phyloP scores from a whole-genome alignment of 2,797 vertebrate genomes.

The Poecilia picta region DNA sequence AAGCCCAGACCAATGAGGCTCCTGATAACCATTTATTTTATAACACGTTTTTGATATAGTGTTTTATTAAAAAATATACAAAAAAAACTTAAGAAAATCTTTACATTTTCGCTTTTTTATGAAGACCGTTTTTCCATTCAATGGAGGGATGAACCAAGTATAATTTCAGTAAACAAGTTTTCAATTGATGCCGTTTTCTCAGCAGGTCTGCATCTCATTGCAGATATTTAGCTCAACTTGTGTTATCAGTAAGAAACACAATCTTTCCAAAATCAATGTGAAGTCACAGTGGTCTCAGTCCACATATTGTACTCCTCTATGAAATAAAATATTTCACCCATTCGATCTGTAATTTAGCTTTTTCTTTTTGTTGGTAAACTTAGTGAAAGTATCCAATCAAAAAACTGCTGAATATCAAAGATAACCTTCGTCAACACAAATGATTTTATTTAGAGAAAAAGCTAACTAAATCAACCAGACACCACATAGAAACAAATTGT shows the following conservation, averaged over 20 bases:
- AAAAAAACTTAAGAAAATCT: neutral
- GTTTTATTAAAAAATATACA: neutral
- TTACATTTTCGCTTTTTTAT: neutral
- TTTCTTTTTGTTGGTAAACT: neutral
- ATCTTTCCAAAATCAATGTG: neutral
- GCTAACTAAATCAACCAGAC: neutral
- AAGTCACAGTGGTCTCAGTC: neutral
- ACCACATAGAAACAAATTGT: neutral
- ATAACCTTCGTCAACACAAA: neutral
- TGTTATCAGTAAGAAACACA: neutral
- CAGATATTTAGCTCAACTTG: constrained; percentile 38
- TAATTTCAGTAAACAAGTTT: neutral
- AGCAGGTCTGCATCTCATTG: constrained; percentile 19
- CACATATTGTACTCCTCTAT: neutral
- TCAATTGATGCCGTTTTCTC: neutral
- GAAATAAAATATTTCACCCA: neutral
- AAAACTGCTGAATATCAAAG: neutral
- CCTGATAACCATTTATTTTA: constrained; percentile 21
- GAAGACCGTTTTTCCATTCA: constrained; percentile 14
- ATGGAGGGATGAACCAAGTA: neutral
- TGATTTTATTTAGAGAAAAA: neutral
- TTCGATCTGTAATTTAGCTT: neutral
- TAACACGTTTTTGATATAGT: constrained; percentile 16
- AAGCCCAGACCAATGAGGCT: constrained; percentile 29
- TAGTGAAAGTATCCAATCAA: neutral